Percentiles rank a stretch among this genome's conserved stretches.
phyloP scores from a whole-genome alignment of 2,113 vertebrate species.

The Enhydra lutris region DNA sequence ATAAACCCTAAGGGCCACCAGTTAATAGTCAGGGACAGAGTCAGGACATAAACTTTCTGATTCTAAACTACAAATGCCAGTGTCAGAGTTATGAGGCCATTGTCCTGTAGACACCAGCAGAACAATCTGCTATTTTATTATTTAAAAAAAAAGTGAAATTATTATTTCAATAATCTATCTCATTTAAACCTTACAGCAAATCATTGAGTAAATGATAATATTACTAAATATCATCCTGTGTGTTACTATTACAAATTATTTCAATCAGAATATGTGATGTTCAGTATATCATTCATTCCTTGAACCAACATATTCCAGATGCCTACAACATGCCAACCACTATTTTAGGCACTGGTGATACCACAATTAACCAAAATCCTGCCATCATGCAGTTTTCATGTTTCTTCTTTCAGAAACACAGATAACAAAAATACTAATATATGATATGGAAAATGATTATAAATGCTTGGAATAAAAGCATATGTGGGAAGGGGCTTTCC shows the following conservation, averaged over 20 bases:
- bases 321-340: not conserved
- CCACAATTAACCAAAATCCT: not conserved
- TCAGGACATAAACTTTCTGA: not conserved
- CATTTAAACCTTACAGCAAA: not conserved
- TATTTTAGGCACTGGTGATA: not conserved
- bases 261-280: not conserved
- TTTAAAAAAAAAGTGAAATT: not conserved
- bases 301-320: not conserved
- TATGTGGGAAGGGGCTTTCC: not conserved
- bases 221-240: not conserved
- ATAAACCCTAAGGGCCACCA: not conserved
- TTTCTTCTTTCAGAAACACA: not conserved
- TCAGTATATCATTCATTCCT: not conserved
- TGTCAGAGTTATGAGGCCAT: not conserved
- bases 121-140: not conserved
- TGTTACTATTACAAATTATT: not conserved
- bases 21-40: not conserved
- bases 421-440: not conserved
- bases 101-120: not conserved
- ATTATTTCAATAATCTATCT: not conserved
- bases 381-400: not conserved
- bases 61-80: not conserved
- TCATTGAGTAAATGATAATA: not conserved
- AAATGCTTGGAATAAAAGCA: not conserved
- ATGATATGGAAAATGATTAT: not conserved